These are phyloP conservation scores for Leptopilina clavipes DNA, from an alignment of 1,140 invertebrate species.

Conservation along the genomic window DNA sequence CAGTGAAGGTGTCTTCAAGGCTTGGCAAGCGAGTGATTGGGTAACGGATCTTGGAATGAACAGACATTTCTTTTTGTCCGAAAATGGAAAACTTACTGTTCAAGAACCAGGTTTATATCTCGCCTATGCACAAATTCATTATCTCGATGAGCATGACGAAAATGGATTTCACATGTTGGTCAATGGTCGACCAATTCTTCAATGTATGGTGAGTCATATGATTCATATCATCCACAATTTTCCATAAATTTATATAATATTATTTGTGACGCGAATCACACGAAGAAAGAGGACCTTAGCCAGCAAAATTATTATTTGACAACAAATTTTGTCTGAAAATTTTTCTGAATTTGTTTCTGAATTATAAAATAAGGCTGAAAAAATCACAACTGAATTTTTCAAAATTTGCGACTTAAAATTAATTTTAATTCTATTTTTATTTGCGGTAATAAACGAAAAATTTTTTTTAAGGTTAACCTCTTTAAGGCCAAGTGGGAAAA, in stretches of 20 bases:
- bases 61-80: slow-evolving; percentile 64
- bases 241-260: not conserved
- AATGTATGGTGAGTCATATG: slow-evolving; percentile 72
- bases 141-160: slow-evolving; percentile 79
- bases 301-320: too few species aligned
- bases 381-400: too few species aligned
- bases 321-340: too few species aligned
- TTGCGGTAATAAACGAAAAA: too few species aligned
- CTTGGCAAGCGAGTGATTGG: slow-evolving; percentile 75
- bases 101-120: slow-evolving; percentile 79
- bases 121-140: slow-evolving; percentile 82
- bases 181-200: slow-evolving; percentile 76
- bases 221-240: not conserved
- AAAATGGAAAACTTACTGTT: slow-evolving; percentile 75
- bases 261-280: too few species aligned
- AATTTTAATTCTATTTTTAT: too few species aligned
- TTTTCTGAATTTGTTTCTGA: too few species aligned
- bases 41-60: slow-evolving; percentile 69
- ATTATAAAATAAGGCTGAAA: too few species aligned
- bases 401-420: too few species aligned
- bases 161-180: slow-evolving; percentile 79
- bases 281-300: too few species aligned
- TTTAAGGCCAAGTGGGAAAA: too few species aligned
- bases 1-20: slow-evolving; percentile 70
- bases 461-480: too few species aligned